A percentile compares a stretch with the other conserved stretches of the same genome.
These are phyloP conservation scores for Ephydatia muelleri DNA, from an alignment of 37 sponge, comb jelly and placozoan species.

Conservation along the genomic window DNA sequence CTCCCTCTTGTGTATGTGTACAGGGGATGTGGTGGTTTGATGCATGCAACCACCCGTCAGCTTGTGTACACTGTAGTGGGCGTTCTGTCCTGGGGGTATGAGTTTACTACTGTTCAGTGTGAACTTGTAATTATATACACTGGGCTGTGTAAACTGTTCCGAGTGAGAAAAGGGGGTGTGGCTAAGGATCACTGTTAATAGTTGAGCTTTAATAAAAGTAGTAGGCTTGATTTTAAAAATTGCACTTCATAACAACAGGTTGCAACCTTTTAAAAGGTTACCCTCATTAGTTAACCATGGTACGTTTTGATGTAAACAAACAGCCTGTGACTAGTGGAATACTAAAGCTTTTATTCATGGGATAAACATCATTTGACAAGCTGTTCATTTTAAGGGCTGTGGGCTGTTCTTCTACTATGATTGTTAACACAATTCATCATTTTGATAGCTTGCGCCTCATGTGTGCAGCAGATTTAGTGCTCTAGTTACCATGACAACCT, in stretches of 20 bases:
- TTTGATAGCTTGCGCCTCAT: not conserved
- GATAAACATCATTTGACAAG: too few species aligned
- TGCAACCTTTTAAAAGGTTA: not conserved
- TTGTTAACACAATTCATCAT: not conserved
- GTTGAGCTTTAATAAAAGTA: too few species aligned
- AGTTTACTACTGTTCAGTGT: not conserved
- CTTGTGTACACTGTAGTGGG: not conserved
- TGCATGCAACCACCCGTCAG: not conserved
- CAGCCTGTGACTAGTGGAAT: not conserved
- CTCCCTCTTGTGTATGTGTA: not conserved
- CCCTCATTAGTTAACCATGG: not conserved
- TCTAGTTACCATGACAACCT: not conserved
- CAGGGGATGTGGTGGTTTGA: not conserved
- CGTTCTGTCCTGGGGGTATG: not conserved
- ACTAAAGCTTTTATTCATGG: not conserved
- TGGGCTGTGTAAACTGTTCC: not conserved
- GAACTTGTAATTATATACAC: not conserved
- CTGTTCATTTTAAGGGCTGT: too few species aligned
- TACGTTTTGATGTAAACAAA: not conserved
- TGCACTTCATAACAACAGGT: too few species aligned
- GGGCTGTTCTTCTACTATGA: not conserved
- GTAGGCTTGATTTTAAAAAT: too few species aligned
- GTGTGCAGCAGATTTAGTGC: too few species aligned
- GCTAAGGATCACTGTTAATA: too few species aligned
- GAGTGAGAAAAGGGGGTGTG: too few species aligned